phyloP scores from a whole-genome alignment of 2,888 invertebrate genomes.

The Eristalis pertinax region DNA sequence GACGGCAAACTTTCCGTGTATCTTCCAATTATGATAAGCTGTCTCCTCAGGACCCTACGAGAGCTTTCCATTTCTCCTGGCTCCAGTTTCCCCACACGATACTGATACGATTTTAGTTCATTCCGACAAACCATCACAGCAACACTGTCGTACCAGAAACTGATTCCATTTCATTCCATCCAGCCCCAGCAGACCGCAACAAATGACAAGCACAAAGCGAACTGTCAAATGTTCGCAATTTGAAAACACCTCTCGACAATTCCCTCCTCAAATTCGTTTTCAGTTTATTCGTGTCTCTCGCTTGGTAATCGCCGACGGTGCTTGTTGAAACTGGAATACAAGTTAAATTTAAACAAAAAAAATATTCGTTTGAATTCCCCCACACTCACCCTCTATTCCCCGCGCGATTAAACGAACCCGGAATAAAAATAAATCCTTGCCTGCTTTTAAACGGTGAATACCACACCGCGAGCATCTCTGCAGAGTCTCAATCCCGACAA shows the following conservation, averaged over 20 bases:
- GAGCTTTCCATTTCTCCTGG: no score
- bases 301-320: background rate
- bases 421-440: background rate
- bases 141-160: background rate
- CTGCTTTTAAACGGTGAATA: background rate
- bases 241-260: conserved; percentile 7
- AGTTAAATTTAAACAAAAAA: background rate
- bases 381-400: background rate
- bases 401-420: background rate
- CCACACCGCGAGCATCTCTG: background rate
- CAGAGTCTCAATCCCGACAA: background rate
- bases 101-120: no score
- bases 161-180: background rate
- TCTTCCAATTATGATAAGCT: no score
- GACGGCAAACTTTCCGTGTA: no score
- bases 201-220: conserved; percentile 32
- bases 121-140: background rate
- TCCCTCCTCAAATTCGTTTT: conserved; percentile 28
- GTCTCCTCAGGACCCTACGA: no score
- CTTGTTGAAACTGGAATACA: background rate
- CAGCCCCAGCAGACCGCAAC: background rate
- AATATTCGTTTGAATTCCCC: background rate
- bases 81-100: no score
- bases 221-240: conserved; percentile 34
- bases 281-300: conserved; percentile 49